Conservation (phyloP, 1,140 invertebrate species). For the Macrosteles quadrilineatus region DNA sequence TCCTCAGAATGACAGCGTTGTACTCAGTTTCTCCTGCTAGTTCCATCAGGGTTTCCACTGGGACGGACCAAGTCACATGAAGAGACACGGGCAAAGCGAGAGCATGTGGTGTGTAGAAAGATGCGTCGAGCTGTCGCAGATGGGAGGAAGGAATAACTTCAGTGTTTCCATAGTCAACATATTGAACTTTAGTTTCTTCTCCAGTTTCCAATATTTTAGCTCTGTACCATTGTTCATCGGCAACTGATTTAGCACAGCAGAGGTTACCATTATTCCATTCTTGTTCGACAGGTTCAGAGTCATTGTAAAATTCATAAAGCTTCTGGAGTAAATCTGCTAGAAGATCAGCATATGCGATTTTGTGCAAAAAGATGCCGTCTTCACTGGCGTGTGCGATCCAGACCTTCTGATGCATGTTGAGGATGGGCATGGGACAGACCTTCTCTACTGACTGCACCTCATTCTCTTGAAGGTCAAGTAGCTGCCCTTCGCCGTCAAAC, state of each 20-base stretch:
- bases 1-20: slow-evolving; percentile 46
- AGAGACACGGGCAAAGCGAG: slow-evolving; percentile 55
- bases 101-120: slow-evolving; percentile 57
- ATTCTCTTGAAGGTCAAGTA: slow-evolving; percentile 55
- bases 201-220: slow-evolving; percentile 25
- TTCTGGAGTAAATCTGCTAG: slow-evolving; percentile 54
- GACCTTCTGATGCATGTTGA: slow-evolving; percentile 55
- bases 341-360: slow-evolving; percentile 48
- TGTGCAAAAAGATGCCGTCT: slow-evolving; percentile 63
- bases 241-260: slow-evolving; percentile 59
- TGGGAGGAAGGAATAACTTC: slow-evolving; percentile 46
- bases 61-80: slow-evolving; percentile 45
- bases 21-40: slow-evolving; percentile 43
- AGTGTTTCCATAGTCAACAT: slow-evolving; percentile 58
- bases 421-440: slow-evolving; percentile 58
- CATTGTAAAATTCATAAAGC: slow-evolving; percentile 59
- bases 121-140: slow-evolving; percentile 50
- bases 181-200: slow-evolving; percentile 43
- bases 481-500: slow-evolving; percentile 57
- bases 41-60: slow-evolving; percentile 46
- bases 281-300: slow-evolving; percentile 48
- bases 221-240: slow-evolving; percentile 61
- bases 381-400: slow-evolving; percentile 54
- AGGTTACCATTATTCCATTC: slow-evolving; percentile 44
- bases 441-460: slow-evolving; percentile 53